Evolutionary conservation across 2,113 vertebrate species (phyloP).

Genomic region (mouse (Mus musculus)): DNA sequence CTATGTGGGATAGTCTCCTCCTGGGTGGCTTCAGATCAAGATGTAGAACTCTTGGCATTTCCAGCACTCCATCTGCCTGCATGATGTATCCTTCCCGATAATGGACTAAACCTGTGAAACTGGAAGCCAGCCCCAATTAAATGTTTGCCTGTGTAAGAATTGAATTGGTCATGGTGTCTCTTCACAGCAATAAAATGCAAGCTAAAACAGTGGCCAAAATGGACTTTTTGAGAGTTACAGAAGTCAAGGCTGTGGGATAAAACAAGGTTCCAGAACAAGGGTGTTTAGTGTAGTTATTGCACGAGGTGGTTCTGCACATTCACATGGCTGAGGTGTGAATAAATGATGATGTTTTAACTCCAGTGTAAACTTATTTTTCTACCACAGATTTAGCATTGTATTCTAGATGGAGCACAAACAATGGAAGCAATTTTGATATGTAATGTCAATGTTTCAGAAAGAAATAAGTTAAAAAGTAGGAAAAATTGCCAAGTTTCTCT

Average conservation of each 20-base stretch:
- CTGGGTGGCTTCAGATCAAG: too few species aligned
- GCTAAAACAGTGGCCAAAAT: neutral
- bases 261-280: neutral
- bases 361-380: neutral
- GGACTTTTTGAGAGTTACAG: neutral
- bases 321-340: neutral
- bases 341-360: neutral
- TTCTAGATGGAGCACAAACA: neutral
- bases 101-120: too few species aligned
- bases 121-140: too few species aligned
- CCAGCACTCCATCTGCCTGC: too few species aligned
- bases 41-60: too few species aligned
- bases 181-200: too few species aligned
- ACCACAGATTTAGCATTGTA: neutral
- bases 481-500: neutral
- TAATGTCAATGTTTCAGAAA: slow-evolving; percentile 4
- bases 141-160: too few species aligned
- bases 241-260: rapidly evolving
- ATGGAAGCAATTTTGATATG: neutral
- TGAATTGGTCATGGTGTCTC: too few species aligned
- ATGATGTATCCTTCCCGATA: too few species aligned
- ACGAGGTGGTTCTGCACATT: neutral
- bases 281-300: neutral
- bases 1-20: too few species aligned
- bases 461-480: neutral